Evolutionary conservation across 1,140 invertebrate genomes (phyloP), one percentile per base, ranked within the genome.

Genomic region (Amyelois transitella): DNA sequence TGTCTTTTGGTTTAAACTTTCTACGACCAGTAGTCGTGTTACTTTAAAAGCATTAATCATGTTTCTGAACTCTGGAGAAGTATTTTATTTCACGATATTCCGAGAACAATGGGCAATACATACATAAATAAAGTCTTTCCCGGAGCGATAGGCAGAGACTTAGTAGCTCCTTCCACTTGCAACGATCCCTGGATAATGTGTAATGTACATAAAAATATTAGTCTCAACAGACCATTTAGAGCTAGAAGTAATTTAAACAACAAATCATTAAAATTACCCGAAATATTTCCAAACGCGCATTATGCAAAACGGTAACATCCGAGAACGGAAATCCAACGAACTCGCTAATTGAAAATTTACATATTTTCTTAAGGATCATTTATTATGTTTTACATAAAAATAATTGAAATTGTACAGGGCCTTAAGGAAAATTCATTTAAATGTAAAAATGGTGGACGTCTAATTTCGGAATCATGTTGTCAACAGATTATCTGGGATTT

Each of bases 391-490:
- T 20, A 48, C 45, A 48, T 48, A 48, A 48, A 48, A 48, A 48
- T 48, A 48, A 48, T 48, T 48, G 18, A 48, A 48, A 21, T 19
- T 2, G 32, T 17, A n/a, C 45, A 12, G 18, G n/a, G 45, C 20
- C 45, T 48, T 48, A 48, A 48, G 45, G n/a, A 48, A 52, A 66
- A 62, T 55, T 66, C 56, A 66, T 66, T 66, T 66, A 59, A 66
- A 66, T 72, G 62, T 70, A 71, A 74, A 75, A 74, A 69, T 21
- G 45, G 18, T 21, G 45, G 43, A n/a, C 45, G 45, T 10, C 72
- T 77, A 77, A 77, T 75, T 77, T 73, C 64, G 62, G 66, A 77
- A 77, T 65, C 75, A 65, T 77, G 75, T 77, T 66, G 61, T 61
- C 66, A 66, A 47, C 53, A 72, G 75, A 77, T 77, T 75, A 77